Conservation (phyloP, 2,888 invertebrate species). For the Abscondita cerata region DNA sequence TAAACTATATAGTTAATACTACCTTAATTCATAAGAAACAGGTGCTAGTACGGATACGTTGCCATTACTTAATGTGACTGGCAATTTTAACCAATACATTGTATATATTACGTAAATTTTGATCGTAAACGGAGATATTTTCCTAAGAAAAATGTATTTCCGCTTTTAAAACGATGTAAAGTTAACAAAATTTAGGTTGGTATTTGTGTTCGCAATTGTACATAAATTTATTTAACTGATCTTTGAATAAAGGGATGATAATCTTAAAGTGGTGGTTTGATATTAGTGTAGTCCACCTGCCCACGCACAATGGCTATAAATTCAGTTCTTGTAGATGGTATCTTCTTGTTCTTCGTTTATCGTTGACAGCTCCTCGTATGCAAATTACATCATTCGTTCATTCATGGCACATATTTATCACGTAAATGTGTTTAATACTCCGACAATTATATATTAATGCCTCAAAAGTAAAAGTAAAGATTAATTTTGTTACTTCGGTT, state of each 20-base stretch:
- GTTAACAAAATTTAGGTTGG: slow-evolving; percentile 1
- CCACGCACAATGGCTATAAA: slow-evolving; percentile 54
- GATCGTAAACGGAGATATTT: slow-evolving; percentile 22
- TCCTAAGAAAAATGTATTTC: slow-evolving; percentile 23
- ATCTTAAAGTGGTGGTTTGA: slow-evolving; percentile 19
- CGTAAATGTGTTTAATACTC: slow-evolving; percentile 35
- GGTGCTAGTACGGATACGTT: slow-evolving; percentile 29
- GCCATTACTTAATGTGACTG: slow-evolving; percentile 37
- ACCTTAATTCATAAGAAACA: slow-evolving; percentile 23
- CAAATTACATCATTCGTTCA: slow-evolving; percentile 43
- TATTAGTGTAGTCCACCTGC: slow-evolving; percentile 48
- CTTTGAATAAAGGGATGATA: slow-evolving; percentile 21
- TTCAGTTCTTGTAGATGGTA: slow-evolving; percentile 48
- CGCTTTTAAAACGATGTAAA: slow-evolving; percentile 14
- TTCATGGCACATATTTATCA: slow-evolving; percentile 40
- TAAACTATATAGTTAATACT: too few species aligned
- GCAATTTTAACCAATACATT: slow-evolving; percentile 30
- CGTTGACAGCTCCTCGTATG: slow-evolving; percentile 49
- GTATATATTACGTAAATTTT: slow-evolving; percentile 27
- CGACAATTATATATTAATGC: slow-evolving; percentile 11
- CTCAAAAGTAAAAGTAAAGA: slow-evolving; percentile 15
- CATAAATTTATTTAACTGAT: slow-evolving; percentile 14
- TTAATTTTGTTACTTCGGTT: slow-evolving; percentile 4
- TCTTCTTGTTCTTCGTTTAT: slow-evolving; percentile 41
- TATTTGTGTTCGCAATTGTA: slow-evolving; percentile 2